Evolutionary conservation across 1,140 invertebrate species (phyloP).

Genomic region (Mya arenaria): DNA sequence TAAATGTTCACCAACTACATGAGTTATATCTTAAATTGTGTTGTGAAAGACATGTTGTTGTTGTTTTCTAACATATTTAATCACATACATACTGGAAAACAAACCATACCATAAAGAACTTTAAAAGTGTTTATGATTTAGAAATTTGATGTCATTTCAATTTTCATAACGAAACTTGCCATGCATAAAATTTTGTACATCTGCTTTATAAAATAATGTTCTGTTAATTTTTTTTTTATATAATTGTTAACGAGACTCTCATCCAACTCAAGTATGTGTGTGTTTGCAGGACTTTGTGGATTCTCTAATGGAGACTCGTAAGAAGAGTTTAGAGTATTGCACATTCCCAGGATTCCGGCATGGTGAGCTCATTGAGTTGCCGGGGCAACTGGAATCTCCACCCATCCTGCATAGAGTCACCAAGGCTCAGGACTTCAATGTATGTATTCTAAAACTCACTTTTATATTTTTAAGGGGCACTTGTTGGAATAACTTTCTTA

Average conservation of each 20-base stretch:
- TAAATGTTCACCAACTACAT: too few relatives aligned
- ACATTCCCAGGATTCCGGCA: constrained; percentile 76
- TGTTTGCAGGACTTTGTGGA: constrained; percentile 72
- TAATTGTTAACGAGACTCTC: background rate
- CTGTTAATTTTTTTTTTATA: background rate
- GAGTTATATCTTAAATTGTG: too few relatives aligned
- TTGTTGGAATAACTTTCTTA: too few relatives aligned
- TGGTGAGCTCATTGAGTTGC: constrained; percentile 76
- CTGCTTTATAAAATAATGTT: background rate
- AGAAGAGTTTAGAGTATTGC: constrained; percentile 76
- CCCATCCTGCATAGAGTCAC: constrained; percentile 77
- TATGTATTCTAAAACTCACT: too few relatives aligned
- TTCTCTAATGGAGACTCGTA: constrained; percentile 71
- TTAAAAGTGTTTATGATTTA: too few relatives aligned
- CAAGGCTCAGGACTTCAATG: constrained; percentile 78
- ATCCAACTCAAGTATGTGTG: background rate
- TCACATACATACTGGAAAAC: too few relatives aligned
- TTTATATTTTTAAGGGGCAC: too few relatives aligned
- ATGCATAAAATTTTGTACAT: background rate
- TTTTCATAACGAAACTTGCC: too few relatives aligned
- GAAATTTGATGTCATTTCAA: too few relatives aligned
- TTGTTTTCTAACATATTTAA: too few relatives aligned
- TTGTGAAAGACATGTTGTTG: too few relatives aligned
- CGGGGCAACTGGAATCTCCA: constrained; percentile 76
- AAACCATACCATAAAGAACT: too few relatives aligned